Base-by-base conservation (phyloP, 2,797 vertebrate species). In the Enteromius radiatus region DNA sequence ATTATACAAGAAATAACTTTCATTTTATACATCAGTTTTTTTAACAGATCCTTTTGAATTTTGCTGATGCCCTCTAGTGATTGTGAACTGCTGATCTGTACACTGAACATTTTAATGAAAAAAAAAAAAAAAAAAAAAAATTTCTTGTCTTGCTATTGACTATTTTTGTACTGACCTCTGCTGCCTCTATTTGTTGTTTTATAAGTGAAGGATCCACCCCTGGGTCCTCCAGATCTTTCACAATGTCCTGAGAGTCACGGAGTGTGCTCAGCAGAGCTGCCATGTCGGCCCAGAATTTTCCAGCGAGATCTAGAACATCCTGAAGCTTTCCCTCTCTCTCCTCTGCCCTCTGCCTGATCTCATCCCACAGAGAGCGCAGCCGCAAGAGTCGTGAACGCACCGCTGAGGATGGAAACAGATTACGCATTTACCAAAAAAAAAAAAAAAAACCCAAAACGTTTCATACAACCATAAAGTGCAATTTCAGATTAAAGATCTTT, bases 201-300 rank as follows among this genome's bases (percentile, higher is more conserved):
- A 99, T 99, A 92, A 99, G 98, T 11, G 98, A 99, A 0, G 98
- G 98, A 90, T 99, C 98, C 28, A 99, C 97, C 19, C 98, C 98
- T 0, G 98, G 97, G 90, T 97, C 98, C 92, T 99, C 98, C 90
- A 99, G 94, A 85, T 99, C 97, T 19, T 95, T 96, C 61, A 99
- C 96, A 0, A 99, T 98, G 73, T 99, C 98, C 89, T 99, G 97
- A 0, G 97, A 99, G 91, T 99, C 98, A 82, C 92, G 93, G 82
- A 99, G 96, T 28, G 98, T 99, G 83, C 97, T 97, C 89, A 99
- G 92, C 0, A 99, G 95, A 6, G 98, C 96, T 59, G 94, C 96
- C 96, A 99, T 96, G 86, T 99, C 98, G 0, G 97, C 95, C 98
- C 98, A 99, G 93, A 99, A 99, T 91, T 99, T 99, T 81, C 98